These are phyloP conservation scores for Lindbergichthys nudifrons DNA, from an alignment of 2,797 vertebrate species.

Conservation along the genomic window DNA sequence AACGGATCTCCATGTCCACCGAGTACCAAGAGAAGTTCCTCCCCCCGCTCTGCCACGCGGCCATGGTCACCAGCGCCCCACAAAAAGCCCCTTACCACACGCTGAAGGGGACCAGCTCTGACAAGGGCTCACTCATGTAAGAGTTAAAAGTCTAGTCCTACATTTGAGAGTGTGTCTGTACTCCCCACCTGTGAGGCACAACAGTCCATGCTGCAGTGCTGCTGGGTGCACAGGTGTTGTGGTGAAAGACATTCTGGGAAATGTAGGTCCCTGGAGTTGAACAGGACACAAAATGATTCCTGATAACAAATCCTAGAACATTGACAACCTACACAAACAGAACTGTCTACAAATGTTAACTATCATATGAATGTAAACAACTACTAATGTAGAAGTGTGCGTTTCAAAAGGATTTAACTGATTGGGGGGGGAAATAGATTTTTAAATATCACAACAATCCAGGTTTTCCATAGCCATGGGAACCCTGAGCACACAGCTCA, in stretches of 20 bases:
- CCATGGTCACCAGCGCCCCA: neutral
- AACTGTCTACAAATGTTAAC: too few relatives aligned
- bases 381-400: too few relatives aligned
- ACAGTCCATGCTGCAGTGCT: neutral
- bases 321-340: neutral
- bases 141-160: neutral
- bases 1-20: slow-evolving; percentile 31
- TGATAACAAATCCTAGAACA: neutral
- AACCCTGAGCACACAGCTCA: neutral
- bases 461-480: too few relatives aligned
- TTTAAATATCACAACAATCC: too few relatives aligned
- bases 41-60: neutral
- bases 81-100: slow-evolving; percentile 22
- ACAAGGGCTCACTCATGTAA: slow-evolving; percentile 42
- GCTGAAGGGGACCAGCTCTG: neutral
- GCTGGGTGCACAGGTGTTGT: neutral
- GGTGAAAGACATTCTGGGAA: neutral
- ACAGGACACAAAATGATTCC: neutral
- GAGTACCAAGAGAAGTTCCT: slow-evolving; percentile 68
- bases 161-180: too few relatives aligned
- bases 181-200: too few relatives aligned
- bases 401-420: too few relatives aligned
- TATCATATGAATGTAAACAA: neutral
- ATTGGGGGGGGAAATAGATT: too few relatives aligned
- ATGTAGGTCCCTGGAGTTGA: neutral